Evolutionary conservation across 2,888 invertebrate genomes (phyloP), one percentile per base, ranked within the genome.

Genomic region (Ormyrus labotus): DNA sequence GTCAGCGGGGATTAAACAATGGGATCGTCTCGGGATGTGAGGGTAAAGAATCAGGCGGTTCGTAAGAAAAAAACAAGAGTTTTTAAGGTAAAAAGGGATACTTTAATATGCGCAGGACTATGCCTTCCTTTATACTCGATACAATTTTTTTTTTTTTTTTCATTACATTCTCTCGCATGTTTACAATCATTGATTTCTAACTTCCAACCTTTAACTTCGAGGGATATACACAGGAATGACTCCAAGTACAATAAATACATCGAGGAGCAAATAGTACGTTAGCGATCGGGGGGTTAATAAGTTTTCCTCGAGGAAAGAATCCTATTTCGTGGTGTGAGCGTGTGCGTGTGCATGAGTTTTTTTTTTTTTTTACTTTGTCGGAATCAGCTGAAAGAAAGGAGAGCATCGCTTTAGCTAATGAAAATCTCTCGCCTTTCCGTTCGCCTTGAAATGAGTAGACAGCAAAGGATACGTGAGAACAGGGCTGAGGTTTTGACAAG

Each of bases 201-300:
- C 67, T 72, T 73, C 74, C 69, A 77, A 71, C 72, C 78, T 74
- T 80, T 74, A 65, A 80, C 76, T 69, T 81, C 74, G 78, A 78
- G 81, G 81, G 79, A 76, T 81, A 77, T 82, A 83, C 81, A 81
- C 78, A 83, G 85, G 84, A 84, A 85, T 85, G 85, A 84, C 83
- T 85, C 85, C 83, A 83, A 84, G 84, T 84, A 85, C 81, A 83
- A 83, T 84, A 84, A 83, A 84, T 84, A 83, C 83, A 83, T 81
- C 81, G 79, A 83, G 83, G 83, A 83, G 85, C 82, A 82, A 82
- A 83, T 75, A 79, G 69, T 82, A 81, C 81, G 80, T 79, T 79
- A 78, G 74, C 81, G 55, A 65, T 81, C 65, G 74, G 70, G 63
- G 60, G 34, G 45, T 70, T 34, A 34, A 71, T 45, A 64, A 63